A percentile compares a stretch with the other conserved stretches of the same genome.
These are phyloP conservation scores for Ips typographus DNA, from an alignment of 1,140 invertebrate species.

Conservation along the genomic window DNA sequence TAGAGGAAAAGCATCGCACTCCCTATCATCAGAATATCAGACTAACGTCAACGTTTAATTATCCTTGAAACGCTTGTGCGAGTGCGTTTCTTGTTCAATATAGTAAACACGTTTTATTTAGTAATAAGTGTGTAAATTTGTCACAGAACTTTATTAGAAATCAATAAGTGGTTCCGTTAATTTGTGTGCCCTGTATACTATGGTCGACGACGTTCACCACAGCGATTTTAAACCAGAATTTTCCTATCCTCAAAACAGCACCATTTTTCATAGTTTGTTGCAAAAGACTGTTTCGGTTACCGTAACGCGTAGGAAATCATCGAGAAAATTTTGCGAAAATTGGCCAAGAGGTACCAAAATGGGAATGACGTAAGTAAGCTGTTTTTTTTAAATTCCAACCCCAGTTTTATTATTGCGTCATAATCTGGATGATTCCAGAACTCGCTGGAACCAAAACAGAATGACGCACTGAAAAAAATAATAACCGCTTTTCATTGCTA, in stretches of 20 bases:
- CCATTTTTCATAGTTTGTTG: conserved; percentile 9
- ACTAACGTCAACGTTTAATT: too few relatives aligned
- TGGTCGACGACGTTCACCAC: not conserved
- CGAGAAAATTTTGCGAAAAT: conserved; percentile 13
- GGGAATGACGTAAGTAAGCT: conserved; percentile 16
- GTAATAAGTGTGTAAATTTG: too few relatives aligned
- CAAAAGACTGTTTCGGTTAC: conserved; percentile 12
- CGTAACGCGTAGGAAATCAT: conserved; percentile 3
- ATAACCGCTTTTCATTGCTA: not conserved
- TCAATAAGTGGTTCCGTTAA: too few relatives aligned
- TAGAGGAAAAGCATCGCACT: too few relatives aligned
- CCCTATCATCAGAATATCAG: too few relatives aligned
- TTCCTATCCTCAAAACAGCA: conserved; percentile 6
- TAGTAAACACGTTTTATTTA: too few relatives aligned
- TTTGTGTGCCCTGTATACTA: not conserved
- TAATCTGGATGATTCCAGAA: not conserved
- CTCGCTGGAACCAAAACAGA: not conserved
- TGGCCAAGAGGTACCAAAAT: not conserved
- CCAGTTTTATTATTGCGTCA: not conserved
- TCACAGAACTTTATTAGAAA: too few relatives aligned
- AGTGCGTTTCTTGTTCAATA: too few relatives aligned
- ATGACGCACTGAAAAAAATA: not conserved
- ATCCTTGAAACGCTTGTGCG: too few relatives aligned
- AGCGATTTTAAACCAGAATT: not conserved
- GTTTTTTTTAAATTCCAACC: not conserved